These are phyloP conservation scores for Edolisoma coerulescens DNA, from an alignment of 2,113 vertebrate genomes.

Conservation along the genomic window DNA sequence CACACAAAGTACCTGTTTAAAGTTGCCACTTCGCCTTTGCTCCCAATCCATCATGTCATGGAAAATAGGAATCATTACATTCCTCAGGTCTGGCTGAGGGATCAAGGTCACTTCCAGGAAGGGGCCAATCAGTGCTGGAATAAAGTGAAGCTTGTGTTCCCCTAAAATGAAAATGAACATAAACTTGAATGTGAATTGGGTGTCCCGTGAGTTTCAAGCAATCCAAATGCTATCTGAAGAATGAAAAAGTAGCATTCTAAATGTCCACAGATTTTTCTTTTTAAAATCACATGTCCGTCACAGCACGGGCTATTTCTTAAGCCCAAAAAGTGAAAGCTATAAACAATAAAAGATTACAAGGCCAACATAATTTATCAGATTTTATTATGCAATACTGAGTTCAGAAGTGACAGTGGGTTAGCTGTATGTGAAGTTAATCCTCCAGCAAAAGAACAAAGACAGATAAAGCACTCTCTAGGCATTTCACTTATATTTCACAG, in stretches of 20 bases:
- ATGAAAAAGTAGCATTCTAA: not conserved
- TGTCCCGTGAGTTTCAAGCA: not conserved
- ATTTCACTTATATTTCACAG: not conserved
- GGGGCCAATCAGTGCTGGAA: constrained; percentile 95
- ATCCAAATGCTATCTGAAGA: not conserved
- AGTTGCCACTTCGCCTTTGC: constrained; percentile 93
- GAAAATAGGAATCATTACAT: constrained; percentile 99
- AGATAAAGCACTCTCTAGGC: not conserved
- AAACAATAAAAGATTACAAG: not conserved
- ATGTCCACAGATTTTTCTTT: not conserved
- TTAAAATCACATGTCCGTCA: not conserved
- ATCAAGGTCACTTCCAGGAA: constrained; percentile 98
- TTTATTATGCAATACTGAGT: not conserved
- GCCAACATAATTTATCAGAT: not conserved
- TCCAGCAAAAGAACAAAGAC: not conserved
- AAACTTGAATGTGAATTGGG: not conserved
- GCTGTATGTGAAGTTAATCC: not conserved
- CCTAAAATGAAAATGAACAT: constrained; percentile 71
- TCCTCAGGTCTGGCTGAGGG: constrained; percentile 93
- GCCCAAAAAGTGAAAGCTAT: not conserved
- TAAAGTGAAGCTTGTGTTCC: constrained; percentile 97
- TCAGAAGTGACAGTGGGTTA: not conserved
- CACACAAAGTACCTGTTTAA: constrained; percentile 86
- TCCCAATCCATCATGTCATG: constrained; percentile 99
- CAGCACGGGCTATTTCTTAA: not conserved